Evolutionary conservation across 2,797 vertebrate species (phyloP).

Genomic region (Falco novaeseelandiae): DNA sequence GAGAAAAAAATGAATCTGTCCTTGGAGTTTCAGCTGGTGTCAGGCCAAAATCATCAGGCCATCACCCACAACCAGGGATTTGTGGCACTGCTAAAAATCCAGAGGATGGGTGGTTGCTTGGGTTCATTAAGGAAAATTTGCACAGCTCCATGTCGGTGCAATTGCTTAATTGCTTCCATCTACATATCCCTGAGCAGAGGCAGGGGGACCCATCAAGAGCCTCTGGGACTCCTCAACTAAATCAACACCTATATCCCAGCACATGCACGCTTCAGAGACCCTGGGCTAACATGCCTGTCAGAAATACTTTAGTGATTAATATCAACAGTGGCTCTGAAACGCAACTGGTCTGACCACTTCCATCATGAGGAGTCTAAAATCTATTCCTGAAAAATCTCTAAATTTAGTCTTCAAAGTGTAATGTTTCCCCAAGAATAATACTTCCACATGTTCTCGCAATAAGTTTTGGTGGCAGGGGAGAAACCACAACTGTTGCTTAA

Average conservation of each 20-base stretch:
- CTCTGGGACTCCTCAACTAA: rapidly evolving
- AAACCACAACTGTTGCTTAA: not conserved
- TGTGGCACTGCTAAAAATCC: not conserved
- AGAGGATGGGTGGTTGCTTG: rapidly evolving
- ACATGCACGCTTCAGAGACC: not conserved
- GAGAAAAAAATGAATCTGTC: not conserved
- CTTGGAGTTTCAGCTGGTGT: not conserved
- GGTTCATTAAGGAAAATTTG: not conserved
- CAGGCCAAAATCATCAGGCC: not conserved
- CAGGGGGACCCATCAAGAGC: not conserved
- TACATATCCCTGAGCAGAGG: not conserved
- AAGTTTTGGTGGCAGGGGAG: not conserved
- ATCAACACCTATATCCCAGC: not conserved
- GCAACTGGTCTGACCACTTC: not conserved
- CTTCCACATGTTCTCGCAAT: not conserved
- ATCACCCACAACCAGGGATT: not conserved
- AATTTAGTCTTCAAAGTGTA: not conserved
- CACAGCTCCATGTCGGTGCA: not conserved
- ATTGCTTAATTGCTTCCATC: not conserved
- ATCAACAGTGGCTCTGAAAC: not conserved
- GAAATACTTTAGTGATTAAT: not conserved
- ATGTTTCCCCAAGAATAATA: not conserved
- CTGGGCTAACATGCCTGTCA: rapidly evolving
- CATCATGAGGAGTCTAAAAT: not conserved
- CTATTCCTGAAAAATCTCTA: not conserved